These are phyloP conservation scores for Diarsia brunnea DNA, from an alignment of 2,888 invertebrate species.

Conservation along the genomic window DNA sequence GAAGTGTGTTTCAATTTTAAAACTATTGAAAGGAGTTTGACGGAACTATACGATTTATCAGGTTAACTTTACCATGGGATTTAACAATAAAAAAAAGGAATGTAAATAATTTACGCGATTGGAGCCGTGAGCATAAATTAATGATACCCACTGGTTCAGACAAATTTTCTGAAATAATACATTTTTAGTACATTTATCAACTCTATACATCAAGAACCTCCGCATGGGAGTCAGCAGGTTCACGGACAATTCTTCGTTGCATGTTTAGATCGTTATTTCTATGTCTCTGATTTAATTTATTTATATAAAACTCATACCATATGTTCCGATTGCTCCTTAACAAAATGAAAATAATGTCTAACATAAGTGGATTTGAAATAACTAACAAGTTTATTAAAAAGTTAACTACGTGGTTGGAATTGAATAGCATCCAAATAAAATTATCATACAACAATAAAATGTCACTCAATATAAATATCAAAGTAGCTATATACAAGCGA, in stretches of 20 bases:
- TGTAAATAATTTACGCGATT: no score
- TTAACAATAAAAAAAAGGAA: no score
- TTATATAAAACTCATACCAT: not conserved
- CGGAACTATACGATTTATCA: no score
- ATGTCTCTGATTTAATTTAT: not conserved
- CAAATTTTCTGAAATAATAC: no score
- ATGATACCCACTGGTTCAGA: no score
- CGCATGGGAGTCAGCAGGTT: not conserved
- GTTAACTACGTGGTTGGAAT: no score
- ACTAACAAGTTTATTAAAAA: not conserved
- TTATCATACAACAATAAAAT: not conserved
- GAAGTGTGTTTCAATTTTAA: no score
- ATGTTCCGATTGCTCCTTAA: not conserved
- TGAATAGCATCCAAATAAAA: no score
- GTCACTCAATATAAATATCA: not conserved
- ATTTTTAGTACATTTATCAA: no score
- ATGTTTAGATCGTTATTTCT: not conserved
- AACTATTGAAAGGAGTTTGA: no score
- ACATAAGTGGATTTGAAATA: not conserved
- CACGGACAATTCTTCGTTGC: not conserved
- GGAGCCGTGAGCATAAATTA: no score
- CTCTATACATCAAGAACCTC: not conserved
- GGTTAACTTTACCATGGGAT: no score
- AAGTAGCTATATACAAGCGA: not conserved
- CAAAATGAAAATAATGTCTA: not conserved